Base-by-base conservation (phyloP, 2,888 invertebrate species). In the Crematogaster levior region DNA sequence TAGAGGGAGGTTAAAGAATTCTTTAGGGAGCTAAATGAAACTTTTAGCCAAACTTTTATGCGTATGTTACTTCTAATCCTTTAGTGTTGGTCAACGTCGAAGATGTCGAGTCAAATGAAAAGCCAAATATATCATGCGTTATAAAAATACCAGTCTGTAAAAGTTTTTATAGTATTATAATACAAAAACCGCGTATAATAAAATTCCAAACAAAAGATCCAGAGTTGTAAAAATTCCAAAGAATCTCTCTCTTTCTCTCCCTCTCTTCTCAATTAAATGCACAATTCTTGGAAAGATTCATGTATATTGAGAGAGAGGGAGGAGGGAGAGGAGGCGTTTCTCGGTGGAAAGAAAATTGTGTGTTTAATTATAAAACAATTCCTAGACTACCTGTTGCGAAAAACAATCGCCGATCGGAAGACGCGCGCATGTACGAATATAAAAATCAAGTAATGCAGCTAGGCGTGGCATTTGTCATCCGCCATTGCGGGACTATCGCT, bases 381-480 rank as follows among this genome's bases (percentile, higher is more conserved):
- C 37, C n/a, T 27, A 12, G 18, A 3, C 6, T 56, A 68, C 56
- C 18, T 70, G 43, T 77, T 58, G 43, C 43, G 34, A 40, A 43
- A 70, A 46, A 56, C 18, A 56, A 58, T 70, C 34, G 51, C 12
- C 37, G 24, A 75, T 68, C 30, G 21, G 43, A 34, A 56, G 34
- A 66, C n/a, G 58, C 72, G 56, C 43, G 56, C 30, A n/a, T 9
- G 37, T 24, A 37, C 56, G 46, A 40, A 75, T 24, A 30, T 56
- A 70, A 58, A 79, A 79, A 70, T 70, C 61, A 48, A 48, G 34
- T 21, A 74, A 61, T 7, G 63, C 53, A 21, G 30, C 37, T 37
- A 77, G 40, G 6, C 30, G 18, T 65, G 27, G 43, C 70, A 40
- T 53, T 56, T 24, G 34, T 34, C 43, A 24, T 79, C 21, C 65